Evolutionary conservation across 1,140 invertebrate species (phyloP).

Genomic region (Camponotus vicinus): DNA sequence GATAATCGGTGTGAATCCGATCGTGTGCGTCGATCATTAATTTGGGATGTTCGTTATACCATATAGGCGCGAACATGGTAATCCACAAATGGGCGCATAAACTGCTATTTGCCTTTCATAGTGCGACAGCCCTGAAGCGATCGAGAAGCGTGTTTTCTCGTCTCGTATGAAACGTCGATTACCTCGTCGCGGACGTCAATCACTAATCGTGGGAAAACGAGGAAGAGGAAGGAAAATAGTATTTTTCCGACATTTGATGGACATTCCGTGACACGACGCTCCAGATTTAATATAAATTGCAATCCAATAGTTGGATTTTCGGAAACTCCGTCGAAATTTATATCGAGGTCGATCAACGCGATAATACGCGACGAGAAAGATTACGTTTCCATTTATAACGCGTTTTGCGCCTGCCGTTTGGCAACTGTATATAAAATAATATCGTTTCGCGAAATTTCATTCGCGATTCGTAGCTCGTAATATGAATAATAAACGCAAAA

Average conservation of each 20-base stretch:
- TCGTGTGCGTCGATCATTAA: background rate
- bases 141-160: background rate
- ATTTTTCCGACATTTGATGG: constrained; percentile 16
- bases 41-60: constrained; percentile 20
- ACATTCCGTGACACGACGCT: background rate
- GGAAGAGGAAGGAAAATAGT: background rate
- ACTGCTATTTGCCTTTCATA: constrained; percentile 42
- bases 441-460: background rate
- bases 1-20: constrained; percentile 38
- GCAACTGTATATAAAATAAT: background rate
- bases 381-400: constrained; percentile 11
- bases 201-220: too few species aligned
- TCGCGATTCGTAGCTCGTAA: background rate
- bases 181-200: background rate
- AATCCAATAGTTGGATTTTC: constrained; percentile 28
- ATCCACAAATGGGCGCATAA: constrained; percentile 27
- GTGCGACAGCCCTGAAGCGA: background rate
- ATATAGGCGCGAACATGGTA: background rate
- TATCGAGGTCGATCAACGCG: background rate
- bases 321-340: background rate
- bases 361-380: constrained; percentile 8
- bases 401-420: background rate
- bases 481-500: background rate
- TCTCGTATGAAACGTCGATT: constrained; percentile 12
- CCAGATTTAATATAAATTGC: constrained; percentile 21